Conservation (phyloP, 2,888 invertebrate species). For the Synanthedon tipuliformis region DNA sequence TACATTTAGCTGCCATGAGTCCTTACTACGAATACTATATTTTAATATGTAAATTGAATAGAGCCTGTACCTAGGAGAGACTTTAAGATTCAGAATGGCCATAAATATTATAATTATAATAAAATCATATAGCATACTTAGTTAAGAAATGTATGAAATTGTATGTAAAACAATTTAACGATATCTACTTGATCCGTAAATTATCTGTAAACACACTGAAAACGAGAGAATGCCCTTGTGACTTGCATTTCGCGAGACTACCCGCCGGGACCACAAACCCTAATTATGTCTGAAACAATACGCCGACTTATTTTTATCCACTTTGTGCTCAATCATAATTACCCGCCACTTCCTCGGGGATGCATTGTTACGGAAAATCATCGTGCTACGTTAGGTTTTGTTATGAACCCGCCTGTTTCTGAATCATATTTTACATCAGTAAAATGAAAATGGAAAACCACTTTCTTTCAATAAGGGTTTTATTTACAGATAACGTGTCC, state of each 20-base stretch:
- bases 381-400: constrained; percentile 27
- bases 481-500: too few relatives aligned
- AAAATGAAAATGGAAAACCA: not conserved
- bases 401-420: constrained; percentile 12
- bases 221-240: constrained; percentile 16
- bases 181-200: too few relatives aligned
- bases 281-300: constrained; percentile 67
- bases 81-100: too few relatives aligned
- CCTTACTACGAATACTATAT: too few relatives aligned
- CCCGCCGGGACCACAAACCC: constrained; percentile 62
- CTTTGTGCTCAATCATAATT: constrained; percentile 70
- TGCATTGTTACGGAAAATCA: constrained; percentile 51
- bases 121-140: too few relatives aligned
- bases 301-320: constrained; percentile 62
- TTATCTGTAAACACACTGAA: not conserved
- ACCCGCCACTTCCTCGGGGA: constrained; percentile 48
- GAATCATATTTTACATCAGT: not conserved
- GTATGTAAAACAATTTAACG: too few relatives aligned
- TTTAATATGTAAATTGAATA: too few relatives aligned
- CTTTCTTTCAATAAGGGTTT: too few relatives aligned
- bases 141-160: too few relatives aligned
- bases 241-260: constrained; percentile 39
- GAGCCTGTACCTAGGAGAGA: too few relatives aligned
- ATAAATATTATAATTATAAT: too few relatives aligned
- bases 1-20: too few relatives aligned